Evolutionary conservation across 2,888 invertebrate species (phyloP), one percentile per base, ranked within the genome.

Genomic region (Ormyrus rosae): DNA sequence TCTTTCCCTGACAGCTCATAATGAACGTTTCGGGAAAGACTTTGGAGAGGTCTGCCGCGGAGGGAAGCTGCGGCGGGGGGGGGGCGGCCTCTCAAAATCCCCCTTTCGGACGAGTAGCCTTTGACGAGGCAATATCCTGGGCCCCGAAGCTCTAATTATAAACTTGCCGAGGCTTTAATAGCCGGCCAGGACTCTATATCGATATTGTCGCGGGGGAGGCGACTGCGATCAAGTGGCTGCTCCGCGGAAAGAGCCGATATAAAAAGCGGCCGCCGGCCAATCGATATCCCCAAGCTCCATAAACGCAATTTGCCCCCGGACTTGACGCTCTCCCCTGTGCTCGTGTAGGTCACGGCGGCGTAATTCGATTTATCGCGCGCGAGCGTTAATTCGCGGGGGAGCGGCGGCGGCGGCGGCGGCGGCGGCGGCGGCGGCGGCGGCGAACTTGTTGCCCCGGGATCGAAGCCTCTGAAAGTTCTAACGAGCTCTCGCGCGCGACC

Each of bases 91-190:
- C 79, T 79, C 74, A 50, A 69, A 64, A 74, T 75, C 80, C 69
- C 74, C 74, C 74, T 69, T 69, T 73, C 70, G 70, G 74, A 60
- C 70, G 74, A 78, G 73, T 67, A 78, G 78, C 74, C 74, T 75
- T 81, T 78, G 78, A 74, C 79, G 78, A 81, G 81, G 81, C 78
- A 78, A 78, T 78, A 81, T 78, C 78, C 83, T 68, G 81, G 80
- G 75, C 82, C 69, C 82, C 81, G 74, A 78, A 82, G 84, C 80
- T 81, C 83, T 85, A 85, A 86, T 86, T 85, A 85, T 83, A 84
- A 86, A 86, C 84, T 86, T 84, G 68, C 55, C 82, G 77, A 78
- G 79, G 83, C 83, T 84, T 85, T 83, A 83, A 84, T 84, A 67
- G 70, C 81, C 13, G 58, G 34, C 51, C 11, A 7, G 60, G 7